Evolutionary conservation across 2,113 vertebrate species (phyloP).

Genomic region (Heliornis fulica): DNA sequence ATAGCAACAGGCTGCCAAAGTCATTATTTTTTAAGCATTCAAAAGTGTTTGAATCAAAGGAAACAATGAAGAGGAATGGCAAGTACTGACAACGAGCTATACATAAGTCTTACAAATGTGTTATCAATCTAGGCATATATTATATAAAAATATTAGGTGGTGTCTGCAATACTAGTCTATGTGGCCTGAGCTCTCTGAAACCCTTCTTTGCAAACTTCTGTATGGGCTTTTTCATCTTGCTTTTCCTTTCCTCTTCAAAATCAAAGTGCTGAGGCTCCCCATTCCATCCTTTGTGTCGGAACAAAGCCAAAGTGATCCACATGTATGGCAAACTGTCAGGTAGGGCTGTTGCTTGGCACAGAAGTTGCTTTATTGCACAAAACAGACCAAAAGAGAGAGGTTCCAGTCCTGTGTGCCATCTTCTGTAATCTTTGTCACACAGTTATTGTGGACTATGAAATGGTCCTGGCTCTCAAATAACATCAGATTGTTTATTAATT

Average conservation of each 20-base stretch:
- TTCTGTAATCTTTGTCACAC: not conserved
- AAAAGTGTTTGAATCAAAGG: not conserved
- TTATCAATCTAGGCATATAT: not conserved
- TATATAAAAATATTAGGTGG: not conserved
- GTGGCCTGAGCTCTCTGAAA: not conserved
- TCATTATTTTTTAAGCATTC: not conserved
- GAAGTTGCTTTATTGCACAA: not conserved
- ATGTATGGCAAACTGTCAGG: fast-evolving
- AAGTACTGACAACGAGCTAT: not conserved
- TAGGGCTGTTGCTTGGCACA: not conserved
- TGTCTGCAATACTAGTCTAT: not conserved
- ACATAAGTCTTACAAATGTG: not conserved
- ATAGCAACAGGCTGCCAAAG: not conserved
- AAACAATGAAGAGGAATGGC: not conserved
- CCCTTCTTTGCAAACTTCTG: not conserved
- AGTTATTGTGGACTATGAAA: not conserved
- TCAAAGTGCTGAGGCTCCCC: not conserved
- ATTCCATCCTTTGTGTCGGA: not conserved
- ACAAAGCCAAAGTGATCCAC: not conserved
- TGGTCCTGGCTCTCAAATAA: not conserved
- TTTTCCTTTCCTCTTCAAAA: not conserved
- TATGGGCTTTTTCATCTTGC: not conserved
- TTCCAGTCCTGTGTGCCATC: not conserved
- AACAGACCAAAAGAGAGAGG: not conserved
- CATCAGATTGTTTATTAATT: not conserved